Base-by-base conservation (phyloP, 2,888 invertebrate genomes). In the Drosophila greeni region DNA sequence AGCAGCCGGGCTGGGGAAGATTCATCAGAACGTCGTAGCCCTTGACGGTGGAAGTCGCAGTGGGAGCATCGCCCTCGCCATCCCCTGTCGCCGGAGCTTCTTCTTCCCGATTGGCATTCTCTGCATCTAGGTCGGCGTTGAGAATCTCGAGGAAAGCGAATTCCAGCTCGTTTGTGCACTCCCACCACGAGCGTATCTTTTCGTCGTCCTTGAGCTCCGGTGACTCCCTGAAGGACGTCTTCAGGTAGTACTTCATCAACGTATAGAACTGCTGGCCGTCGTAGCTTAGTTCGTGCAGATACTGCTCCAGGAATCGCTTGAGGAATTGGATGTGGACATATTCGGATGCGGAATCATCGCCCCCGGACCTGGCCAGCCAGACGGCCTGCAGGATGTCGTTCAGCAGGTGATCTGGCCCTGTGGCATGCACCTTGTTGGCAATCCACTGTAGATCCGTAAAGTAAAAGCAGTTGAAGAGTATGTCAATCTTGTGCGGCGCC, bases 241-340 rank as follows among this genome's bases (percentile, higher is more conserved):
- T 88, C 61, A 91, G 75, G 84, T 89, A 91, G 75, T 87, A 89
- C 84, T 89, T 91, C 69, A 94, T 89, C 70, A 95, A 92, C 4
- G 95, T 92, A 79, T 93, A 95, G 81, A 96, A 93, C 88, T 97
- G 96, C 81, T 93, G 91, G 33, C 95, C 95, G 86, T 96, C 96
- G 76, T 94, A 94, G 81, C 93, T 93, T 55, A 97, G 89, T 16
- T 94, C 93, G 80, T 91, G 91, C 6, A 94, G 92, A 76, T 94
- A 92, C 0, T 91, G 90, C 87, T 93, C 93, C 64, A 96, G 90
- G 66, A 94, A 92, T 71, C 93, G 92, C 80, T 92, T 92, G 5
- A 88, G 72, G 36, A 88, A 74, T 79, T 73, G 75, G 60, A 88
- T 86, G 70, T 87, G 87, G 36, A 76, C 73, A 57, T 91, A 91